Evolutionary conservation across 2,113 vertebrate genomes (phyloP), one percentile per base, ranked within the genome.

Genomic region (Antechinus stuartii): DNA sequence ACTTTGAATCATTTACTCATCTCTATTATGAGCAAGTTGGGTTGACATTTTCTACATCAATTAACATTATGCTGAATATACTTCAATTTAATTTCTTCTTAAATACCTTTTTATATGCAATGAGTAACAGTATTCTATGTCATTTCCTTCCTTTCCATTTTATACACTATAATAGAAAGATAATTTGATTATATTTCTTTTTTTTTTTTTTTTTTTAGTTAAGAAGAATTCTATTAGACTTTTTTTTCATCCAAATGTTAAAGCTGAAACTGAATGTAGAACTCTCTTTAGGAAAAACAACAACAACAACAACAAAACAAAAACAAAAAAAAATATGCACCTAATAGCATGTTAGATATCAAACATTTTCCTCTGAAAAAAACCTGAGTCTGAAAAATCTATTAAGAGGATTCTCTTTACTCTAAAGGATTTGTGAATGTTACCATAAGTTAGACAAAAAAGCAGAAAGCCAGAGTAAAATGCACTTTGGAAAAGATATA

Each of bases 11-110:
- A 97, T 97, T 97, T 97, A 91, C 96, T 96, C 96, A 98, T 97
- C 92, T 96, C 94, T 97, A 97, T 97, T 97, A 97, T 76, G 93
- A 96, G 95, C 57, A 96, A 97, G 93, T 94, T 94, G 92, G 91
- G 92, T 93, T 96, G 97, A 97, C 96, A 96, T 97, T 96, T 97
- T 95, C 94, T 97, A 91, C 95, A 98, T 97, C 95, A 98, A 97
- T 97, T 97, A 96, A 96, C 94, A 96, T 97, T 96, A 97, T 92
- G 89, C 89, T 91, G 97, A 97, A 95, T 96, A 97, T 97, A 97
- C 94, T 97, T 97, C 97, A 98, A 97, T 97, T 97, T 97, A 97
- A 98, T 97, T 94, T 97, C 90, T 61, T 95, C 90, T 97, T 97
- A 96, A 98, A 97, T 97, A 96, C 92, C 94, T 90, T 95, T 98